phyloP scores from a whole-genome alignment of 35 echinoderm and acorn worm genomes.

The Lytechinus pictus region DNA sequence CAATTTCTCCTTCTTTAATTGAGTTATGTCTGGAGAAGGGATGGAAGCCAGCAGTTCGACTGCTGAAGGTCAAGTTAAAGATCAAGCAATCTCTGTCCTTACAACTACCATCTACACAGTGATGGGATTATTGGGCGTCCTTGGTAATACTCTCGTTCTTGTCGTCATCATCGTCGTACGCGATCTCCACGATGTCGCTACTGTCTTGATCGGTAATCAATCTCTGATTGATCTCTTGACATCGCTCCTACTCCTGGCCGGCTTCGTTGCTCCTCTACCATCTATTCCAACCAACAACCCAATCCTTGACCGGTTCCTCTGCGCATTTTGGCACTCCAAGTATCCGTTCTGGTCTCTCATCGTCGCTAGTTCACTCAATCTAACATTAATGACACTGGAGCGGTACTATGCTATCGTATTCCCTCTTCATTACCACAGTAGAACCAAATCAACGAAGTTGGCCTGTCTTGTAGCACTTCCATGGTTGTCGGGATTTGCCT shows the following conservation, averaged over 20 bases:
- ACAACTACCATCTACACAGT: not conserved
- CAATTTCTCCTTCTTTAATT: not conserved
- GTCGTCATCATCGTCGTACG: slow-evolving; percentile 10
- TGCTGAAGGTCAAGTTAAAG: not conserved
- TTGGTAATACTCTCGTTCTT: slow-evolving; percentile 53
- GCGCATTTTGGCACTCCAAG: slow-evolving; percentile 66
- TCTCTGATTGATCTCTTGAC: slow-evolving; percentile 76
- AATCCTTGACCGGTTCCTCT: slow-evolving; percentile 51
- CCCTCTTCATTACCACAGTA: slow-evolving; percentile 55
- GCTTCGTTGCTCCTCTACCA: slow-evolving; percentile 30
- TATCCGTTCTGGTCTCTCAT: slow-evolving; percentile 72
- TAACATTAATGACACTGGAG: slow-evolving; percentile 68
- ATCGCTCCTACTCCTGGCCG: slow-evolving; percentile 59
- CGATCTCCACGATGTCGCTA: slow-evolving; percentile 20
- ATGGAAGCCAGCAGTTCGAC: not conserved
- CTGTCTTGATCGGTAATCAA: slow-evolving; percentile 80
- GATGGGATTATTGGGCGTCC: slow-evolving; percentile 53
- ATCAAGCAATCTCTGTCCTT: not conserved
- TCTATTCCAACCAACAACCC: not conserved
- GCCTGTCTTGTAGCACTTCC: not conserved
- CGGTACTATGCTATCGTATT: slow-evolving; percentile 72
- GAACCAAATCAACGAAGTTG: not conserved
- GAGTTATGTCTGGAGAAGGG: not conserved
- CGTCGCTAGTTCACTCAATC: slow-evolving; percentile 66
- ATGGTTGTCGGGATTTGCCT: slow-evolving; percentile 42